phyloP scores from a whole-genome alignment of 2,113 vertebrate species.

The Camelus bactrianus region DNA sequence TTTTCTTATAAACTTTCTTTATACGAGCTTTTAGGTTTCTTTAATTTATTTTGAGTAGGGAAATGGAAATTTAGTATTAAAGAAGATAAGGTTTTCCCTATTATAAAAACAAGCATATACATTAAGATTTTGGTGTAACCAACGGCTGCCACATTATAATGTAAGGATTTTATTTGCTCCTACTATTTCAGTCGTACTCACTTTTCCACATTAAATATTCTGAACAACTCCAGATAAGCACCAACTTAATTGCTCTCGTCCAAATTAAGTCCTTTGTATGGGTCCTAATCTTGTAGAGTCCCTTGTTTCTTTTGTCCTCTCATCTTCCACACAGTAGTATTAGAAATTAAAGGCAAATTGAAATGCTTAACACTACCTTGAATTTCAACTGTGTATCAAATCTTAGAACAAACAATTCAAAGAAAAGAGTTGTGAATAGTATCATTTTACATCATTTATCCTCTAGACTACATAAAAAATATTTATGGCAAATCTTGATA shows the following conservation, averaged over 20 bases:
- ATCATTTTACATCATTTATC: neutral
- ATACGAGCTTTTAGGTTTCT: neutral
- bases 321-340: conserved; percentile 13
- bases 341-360: neutral
- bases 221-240: conserved; percentile 51
- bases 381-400: conserved; percentile 56
- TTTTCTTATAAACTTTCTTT: neutral
- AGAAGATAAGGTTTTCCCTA: neutral
- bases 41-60: neutral
- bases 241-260: conserved; percentile 21
- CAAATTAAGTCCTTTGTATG: conserved; percentile 21
- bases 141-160: neutral
- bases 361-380: neutral
- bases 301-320: conserved; percentile 43
- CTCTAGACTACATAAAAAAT: neutral
- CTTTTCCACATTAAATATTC: conserved; percentile 42
- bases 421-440: conserved; percentile 29
- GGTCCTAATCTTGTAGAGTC: conserved; percentile 33
- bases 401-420: conserved; percentile 52
- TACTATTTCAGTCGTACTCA: conserved; percentile 32
- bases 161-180: conserved; percentile 26
- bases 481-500: conserved; percentile 45
- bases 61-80: conserved; percentile 21
- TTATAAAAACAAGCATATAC: conserved; percentile 30
- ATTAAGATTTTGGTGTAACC: conserved; percentile 35